Base-by-base conservation (phyloP, 2,113 vertebrate genomes). In the Antennarius striatus region DNA sequence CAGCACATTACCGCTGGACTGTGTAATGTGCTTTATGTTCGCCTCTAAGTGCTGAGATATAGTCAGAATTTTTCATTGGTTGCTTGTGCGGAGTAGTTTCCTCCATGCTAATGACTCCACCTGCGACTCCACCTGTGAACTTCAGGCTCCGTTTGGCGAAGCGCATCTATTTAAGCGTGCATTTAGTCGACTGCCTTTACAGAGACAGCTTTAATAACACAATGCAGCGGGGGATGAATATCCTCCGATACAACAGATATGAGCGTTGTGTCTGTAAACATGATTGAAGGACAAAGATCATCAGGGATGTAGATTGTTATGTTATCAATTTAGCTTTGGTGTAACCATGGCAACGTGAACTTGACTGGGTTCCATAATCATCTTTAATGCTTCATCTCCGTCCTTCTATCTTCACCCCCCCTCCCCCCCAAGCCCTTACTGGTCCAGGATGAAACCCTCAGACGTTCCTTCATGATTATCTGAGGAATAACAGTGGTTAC, bases 361-460 rank as follows among this genome's bases (percentile, higher is more conserved):
- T 90, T 93, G 88, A 93, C 92, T 91, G 89, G 88, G 84, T 81
- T 80, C 75, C 80, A 73, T 92, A 93, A 93, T 92, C 89, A 88
- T 83, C 87, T 90, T 91, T 91, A 91, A 90, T 92, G 84, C 22
- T 22, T 22, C 22, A 22, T 22, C 22, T 22, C 22, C 32, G 3
- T 36, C 32, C 32, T 36, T 36, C 32, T 6, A 4, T 36, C 32
- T 36, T 36, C 32, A 36, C 32, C 3, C 3, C 32, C 6, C 32
- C 32, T 36, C 51, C 39, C 66, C n/a, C 9, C 32, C 30, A 39
- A 15, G 12, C 42, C 5, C 56, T 39, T 40, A 45, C 54, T 22
- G 7, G 32, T 36, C 10, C 5, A 14, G 49, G 6, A 39, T 32
- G 53, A 40, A 60, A 10, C 4, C 8, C 36, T 52, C 28, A 32